Percentiles rank a stretch among this genome's conserved stretches.
These are phyloP conservation scores for Callyntrura guangdongensis DNA, from an alignment of 2,888 invertebrate genomes.

Conservation along the genomic window DNA sequence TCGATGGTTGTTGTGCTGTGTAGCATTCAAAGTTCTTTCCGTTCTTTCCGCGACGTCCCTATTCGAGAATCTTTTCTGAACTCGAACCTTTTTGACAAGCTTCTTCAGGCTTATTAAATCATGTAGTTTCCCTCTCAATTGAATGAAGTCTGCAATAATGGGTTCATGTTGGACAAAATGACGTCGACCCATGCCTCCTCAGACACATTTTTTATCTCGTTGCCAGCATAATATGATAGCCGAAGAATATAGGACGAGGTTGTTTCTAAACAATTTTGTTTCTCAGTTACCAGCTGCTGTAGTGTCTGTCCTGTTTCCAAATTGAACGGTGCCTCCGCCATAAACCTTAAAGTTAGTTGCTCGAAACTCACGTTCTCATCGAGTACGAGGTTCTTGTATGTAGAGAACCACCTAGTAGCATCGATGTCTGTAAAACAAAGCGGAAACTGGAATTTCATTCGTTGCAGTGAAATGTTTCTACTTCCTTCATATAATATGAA, in stretches of 20 bases:
- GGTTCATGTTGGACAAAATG: background rate
- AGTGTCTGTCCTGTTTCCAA: background rate
- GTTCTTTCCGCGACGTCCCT: too few species aligned
- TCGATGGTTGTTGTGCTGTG: too few species aligned
- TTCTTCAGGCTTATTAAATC: too few species aligned
- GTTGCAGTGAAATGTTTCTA: too few species aligned
- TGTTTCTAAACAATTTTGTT: background rate
- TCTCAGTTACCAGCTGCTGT: background rate
- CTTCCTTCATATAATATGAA: too few species aligned
- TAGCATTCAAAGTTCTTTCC: too few species aligned
- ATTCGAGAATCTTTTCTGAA: too few species aligned
- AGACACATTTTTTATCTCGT: background rate
- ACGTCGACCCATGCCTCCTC: conserved; percentile 8
- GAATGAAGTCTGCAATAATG: background rate
- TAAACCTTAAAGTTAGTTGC: background rate
- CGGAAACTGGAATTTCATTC: too few species aligned
- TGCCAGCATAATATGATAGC: background rate
- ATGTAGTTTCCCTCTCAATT: background rate
- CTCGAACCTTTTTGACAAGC: too few species aligned
- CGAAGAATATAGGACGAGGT: conserved; percentile 14
- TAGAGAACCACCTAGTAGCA: conserved; percentile 9
- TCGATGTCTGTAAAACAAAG: background rate
- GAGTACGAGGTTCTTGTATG: background rate
- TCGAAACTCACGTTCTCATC: background rate
- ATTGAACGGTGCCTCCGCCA: conserved; percentile 5